Evolutionary conservation across 2,888 invertebrate genomes (phyloP).

Genomic region (Venusia cambrica): DNA sequence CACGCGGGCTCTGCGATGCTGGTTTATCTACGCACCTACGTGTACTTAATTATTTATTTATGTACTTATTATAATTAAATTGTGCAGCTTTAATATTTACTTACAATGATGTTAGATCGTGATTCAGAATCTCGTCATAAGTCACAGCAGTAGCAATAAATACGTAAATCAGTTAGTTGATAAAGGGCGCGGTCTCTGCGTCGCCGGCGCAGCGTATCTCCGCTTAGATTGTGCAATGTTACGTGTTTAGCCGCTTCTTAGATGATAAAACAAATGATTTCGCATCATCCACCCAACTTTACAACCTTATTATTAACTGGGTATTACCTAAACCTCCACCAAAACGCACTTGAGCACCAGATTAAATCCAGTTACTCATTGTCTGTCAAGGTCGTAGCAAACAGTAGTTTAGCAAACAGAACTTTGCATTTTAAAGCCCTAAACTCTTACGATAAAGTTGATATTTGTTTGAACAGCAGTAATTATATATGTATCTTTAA

Average conservation of each 20-base stretch:
- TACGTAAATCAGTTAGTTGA: conserved; percentile 66
- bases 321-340: too few relatives aligned
- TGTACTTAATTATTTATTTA: conserved; percentile 75
- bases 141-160: conserved; percentile 80
- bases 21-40: conserved; percentile 60
- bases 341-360: too few relatives aligned
- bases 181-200: conserved; percentile 47
- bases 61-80: conserved; percentile 74
- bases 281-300: too few relatives aligned
- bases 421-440: too few relatives aligned
- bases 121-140: conserved; percentile 81
- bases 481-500: too few relatives aligned
- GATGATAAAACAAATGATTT: too few relatives aligned
- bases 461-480: too few relatives aligned
- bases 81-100: conserved; percentile 80
- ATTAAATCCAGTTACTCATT: too few relatives aligned
- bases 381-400: too few relatives aligned
- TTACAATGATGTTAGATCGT: conserved; percentile 80
- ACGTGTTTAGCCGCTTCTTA: conserved; percentile 45
- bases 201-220: conserved; percentile 38
- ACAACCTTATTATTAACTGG: too few relatives aligned
- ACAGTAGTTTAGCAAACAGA: too few relatives aligned
- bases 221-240: conserved; percentile 58
- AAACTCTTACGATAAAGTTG: too few relatives aligned
- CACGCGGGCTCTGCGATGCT: conserved; percentile 65